Base-by-base conservation (phyloP, 2,888 invertebrate genomes). In the Microdon myrmicae region DNA sequence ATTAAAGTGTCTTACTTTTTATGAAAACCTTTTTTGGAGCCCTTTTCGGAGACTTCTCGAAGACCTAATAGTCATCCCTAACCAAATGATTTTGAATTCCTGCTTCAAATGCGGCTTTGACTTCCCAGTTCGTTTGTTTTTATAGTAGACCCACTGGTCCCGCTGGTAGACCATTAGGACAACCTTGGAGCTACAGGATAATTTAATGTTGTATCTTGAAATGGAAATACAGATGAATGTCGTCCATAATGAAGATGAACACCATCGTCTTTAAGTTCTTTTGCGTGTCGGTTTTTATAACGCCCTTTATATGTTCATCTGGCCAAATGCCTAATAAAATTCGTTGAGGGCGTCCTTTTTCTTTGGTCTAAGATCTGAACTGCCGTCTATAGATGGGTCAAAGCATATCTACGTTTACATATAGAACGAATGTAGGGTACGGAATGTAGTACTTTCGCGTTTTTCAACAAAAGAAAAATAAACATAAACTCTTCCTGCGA, bases 371-470 rank as follows among this genome's bases (percentile, higher is more conserved):
- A 94, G 83, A 84, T 94, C 92, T 81, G 92, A 90, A 69, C 92
- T 92, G 64, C 93, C 93, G 76, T 94, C 93, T 41, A 92, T 91
- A 64, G 93, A 94, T 37, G 94, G 94, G 19, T 94, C 94, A 67
- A n/a, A 94, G 84, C 92, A 94, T 93, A 79, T 94, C 94, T 55
- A 94, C 84, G 79, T 94, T 94, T 59, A 94, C 94, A 79, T 94
- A 94, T 41, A 94, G 84, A 68, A 94, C 94, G 80, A 94, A 94
- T 5, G 94, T 94, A 68, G 94, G 94, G 81, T 94, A 94, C 43
- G 94, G 94, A 78, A 94, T 94, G 83, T 94, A 94, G 82, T 92
- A 94, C 81, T 94, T 94, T 72, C 94, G 85, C n/a, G n/a, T n/a
- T n/a, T n/a, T n/a, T n/a, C n/a, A n/a, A n/a, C n/a, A n/a, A n/a